These are phyloP conservation scores for Presbytis comata DNA, from an alignment of 2,797 vertebrate species.

Conservation along the genomic window DNA sequence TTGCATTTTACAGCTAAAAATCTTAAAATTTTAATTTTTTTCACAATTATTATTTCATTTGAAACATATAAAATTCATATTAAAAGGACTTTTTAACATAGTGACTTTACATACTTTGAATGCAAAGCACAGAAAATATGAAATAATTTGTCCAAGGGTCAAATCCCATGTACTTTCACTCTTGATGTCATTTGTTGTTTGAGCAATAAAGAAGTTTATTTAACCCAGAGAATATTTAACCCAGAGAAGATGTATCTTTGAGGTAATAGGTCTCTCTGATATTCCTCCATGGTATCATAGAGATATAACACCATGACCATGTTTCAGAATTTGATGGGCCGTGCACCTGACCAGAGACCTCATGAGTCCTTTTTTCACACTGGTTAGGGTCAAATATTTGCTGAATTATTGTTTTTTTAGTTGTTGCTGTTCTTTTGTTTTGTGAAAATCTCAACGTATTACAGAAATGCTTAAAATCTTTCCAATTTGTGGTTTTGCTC, in stretches of 20 bases:
- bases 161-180: background rate
- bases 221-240: background rate
- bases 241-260: background rate
- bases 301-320: accelerated
- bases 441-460: background rate
- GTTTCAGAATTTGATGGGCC: background rate
- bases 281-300: accelerated
- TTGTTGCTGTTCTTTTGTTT: background rate
- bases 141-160: background rate
- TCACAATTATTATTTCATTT: background rate
- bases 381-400: background rate
- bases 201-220: background rate
- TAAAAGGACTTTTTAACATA: background rate
- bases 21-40: background rate
- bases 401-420: background rate
- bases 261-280: accelerated
- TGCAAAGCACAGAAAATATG: background rate
- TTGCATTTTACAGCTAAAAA: background rate
- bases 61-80: background rate
- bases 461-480: background rate
- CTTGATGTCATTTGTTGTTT: background rate
- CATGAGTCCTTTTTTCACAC: background rate
- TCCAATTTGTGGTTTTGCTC: background rate
- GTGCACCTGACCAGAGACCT: background rate
- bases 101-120: background rate